phyloP scores from a whole-genome alignment of 1,140 invertebrate genomes.

The Saccostrea glomerata region DNA sequence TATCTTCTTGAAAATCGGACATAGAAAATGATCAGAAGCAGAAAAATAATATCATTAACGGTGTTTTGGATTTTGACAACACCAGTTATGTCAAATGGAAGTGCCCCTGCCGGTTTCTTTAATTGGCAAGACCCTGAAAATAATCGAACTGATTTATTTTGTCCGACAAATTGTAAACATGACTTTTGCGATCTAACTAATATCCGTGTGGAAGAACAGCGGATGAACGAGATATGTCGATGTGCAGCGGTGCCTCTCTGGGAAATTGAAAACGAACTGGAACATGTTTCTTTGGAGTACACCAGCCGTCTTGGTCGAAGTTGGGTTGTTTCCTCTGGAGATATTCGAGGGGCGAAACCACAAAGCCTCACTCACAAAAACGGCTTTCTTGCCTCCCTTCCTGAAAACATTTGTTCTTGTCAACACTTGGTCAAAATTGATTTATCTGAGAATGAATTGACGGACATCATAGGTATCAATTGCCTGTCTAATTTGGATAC shows the following conservation, averaged over 20 bases:
- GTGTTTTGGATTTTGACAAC: not conserved
- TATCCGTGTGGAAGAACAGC: not conserved
- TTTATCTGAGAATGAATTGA: constrained; percentile 37
- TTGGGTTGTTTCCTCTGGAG: not conserved
- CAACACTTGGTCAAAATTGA: constrained; percentile 42
- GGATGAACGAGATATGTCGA: not conserved
- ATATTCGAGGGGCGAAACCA: not conserved
- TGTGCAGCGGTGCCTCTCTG: not conserved
- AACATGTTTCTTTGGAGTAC: not conserved
- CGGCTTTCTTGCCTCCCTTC: constrained; percentile 44
- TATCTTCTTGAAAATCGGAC: no score
- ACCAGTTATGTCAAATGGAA: not conserved
- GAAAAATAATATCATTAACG: not conserved
- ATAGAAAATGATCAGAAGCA: not conserved
- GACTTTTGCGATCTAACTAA: not conserved
- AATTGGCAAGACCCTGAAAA: not conserved
- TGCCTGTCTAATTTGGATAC: constrained; percentile 44
- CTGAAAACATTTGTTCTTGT: constrained; percentile 49
- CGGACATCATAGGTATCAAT: constrained; percentile 32
- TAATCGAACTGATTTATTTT: not conserved
- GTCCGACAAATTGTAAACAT: not conserved
- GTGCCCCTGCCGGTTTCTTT: not conserved
- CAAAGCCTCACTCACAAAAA: constrained; percentile 14
- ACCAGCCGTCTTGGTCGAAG: not conserved
- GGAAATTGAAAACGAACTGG: not conserved